Evolutionary conservation across 2,113 vertebrate species (phyloP), one percentile per base, ranked within the genome.

Genomic region (Solea solea): DNA sequence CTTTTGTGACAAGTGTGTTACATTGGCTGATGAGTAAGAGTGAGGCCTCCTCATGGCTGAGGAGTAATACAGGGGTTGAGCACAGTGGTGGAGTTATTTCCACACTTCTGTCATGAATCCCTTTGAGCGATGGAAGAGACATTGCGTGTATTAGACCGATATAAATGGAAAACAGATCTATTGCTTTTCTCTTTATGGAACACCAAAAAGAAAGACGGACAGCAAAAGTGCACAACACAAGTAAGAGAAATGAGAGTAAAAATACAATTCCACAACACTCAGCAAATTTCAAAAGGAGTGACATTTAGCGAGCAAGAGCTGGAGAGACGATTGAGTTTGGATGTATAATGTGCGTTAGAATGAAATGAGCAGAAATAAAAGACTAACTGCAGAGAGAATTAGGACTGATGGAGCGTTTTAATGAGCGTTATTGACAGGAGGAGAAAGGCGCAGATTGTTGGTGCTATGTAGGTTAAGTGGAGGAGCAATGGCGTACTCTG

Each of bases 391-490:
- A 58, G 15, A 54, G 42, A 59, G 65, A 65, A 54, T 71, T 27
- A 69, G 59, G 21, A 48, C 48, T 70, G 71, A 69, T 73, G 61
- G 72, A 79, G 46, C 50, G 50, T 78, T 74, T 82, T 56, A 64
- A 39, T 68, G 56, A 70, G 53, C 0, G 6, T 61, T 74, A 74
- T 76, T 81, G 83, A 79, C 78, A 67, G 58, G 45, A 65, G 48
- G n/a, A 68, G 42, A 68, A 80, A 69, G 53, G 65, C 41, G 39
- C 71, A 57, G 68, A 65, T 67, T 67, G 66, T 86, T 74, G 68
- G 58, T 68, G 74, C 64, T 73, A 79, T 84, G 73, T 77, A 74
- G 83, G 85, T 72, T 83, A 84, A 86, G 79, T 88, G 77, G 74
- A 67, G 64, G 57, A 75, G 62, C 28, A 5, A 54, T 71, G 67